A percentile compares a stretch with the other conserved stretches of the same genome.
Conservation (phyloP, 1,140 invertebrate genomes). For the Pseudoatta argentina region DNA sequence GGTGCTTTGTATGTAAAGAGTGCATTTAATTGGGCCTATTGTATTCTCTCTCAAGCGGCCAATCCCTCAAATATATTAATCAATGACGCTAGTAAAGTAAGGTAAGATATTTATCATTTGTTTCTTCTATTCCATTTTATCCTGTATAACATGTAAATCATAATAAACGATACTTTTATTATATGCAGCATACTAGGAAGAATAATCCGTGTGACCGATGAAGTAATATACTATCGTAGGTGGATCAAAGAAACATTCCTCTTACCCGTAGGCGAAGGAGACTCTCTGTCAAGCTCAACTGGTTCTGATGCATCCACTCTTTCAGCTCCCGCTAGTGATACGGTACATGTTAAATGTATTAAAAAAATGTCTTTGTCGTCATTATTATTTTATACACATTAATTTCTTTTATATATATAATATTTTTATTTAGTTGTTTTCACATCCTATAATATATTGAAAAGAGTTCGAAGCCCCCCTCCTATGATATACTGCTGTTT, state of each 20-base stretch:
- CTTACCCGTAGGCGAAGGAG: constrained; percentile 79
- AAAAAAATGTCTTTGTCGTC: not conserved
- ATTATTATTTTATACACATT: not conserved
- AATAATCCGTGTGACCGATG: constrained; percentile 96
- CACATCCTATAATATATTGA: not conserved
- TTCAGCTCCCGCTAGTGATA: constrained; percentile 85
- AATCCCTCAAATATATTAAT: constrained; percentile 88
- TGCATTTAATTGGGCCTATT: constrained; percentile 98
- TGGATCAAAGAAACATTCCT: constrained; percentile 91
- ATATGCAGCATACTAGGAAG: constrained; percentile 92
- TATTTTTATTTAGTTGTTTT: not conserved
- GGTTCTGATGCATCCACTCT: constrained; percentile 85
- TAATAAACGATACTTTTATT: constrained; percentile 59
- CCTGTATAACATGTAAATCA: not conserved
- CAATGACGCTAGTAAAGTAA: constrained; percentile 87
- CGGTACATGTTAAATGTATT: constrained; percentile 74
- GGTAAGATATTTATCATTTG: constrained; percentile 77
- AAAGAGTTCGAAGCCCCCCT: no score
- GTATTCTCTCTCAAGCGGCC: constrained; percentile 93
- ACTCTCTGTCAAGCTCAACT: constrained; percentile 85
- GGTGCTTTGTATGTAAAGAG: constrained; percentile 96
- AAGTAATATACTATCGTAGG: constrained; percentile 96
- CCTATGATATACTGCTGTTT: no score
- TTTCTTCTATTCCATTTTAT: constrained; percentile 12
- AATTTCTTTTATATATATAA: not conserved